Base-by-base conservation (phyloP, 2,113 vertebrate species). In the Boulengeromyrus knoepffleri region DNA sequence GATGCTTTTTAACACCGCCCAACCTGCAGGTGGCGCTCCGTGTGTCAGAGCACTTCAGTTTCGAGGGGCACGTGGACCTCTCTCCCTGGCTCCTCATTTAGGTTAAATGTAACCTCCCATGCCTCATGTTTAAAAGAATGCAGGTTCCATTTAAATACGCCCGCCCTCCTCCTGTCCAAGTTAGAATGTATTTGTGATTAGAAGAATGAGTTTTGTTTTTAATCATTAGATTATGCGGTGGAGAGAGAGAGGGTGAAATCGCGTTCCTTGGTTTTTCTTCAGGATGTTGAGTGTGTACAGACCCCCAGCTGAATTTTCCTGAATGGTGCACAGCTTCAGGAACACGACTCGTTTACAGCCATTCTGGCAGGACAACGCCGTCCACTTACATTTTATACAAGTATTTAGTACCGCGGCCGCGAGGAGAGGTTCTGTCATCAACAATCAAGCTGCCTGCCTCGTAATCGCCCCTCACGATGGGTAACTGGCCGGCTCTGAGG, bases 171-270 rank as follows among this genome's bases (percentile, higher is more conserved):
- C 70, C 31, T 36, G 31, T 12, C 45, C 10, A 39, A 46, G 24
- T 36, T 89, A 85, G 89, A 89, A 89, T 89, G 80, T 89, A 85
- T 89, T 83, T 45, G 39, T 12, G 19, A 50, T 58, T 85, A 45
- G 50, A 27, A 80, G 10, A 56, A 27, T 8, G 17, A 21, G 5
- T 56, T 56, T 80, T 13, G 70, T 15, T 36, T 39, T 80, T 83
- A 17, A 53, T 62, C 46, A 12, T 36, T 80, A 39, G 47, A 24
- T 52, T 83, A 13, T n/a, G 17, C 5, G 19, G 42, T 24, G 21
- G 84, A 86, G 19, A n/a, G 19, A n/a, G 47, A 27, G 24, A n/a
- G 10, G 8, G 10, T 49, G 12, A 86, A 49, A 86, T 47, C 10
- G 1, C 5, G 3, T 50, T 50, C 9, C 84, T 5, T 3, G 3